These are phyloP conservation scores for Amphiprion ocellaris DNA, from an alignment of 2,113 vertebrate genomes.

Conservation along the genomic window DNA sequence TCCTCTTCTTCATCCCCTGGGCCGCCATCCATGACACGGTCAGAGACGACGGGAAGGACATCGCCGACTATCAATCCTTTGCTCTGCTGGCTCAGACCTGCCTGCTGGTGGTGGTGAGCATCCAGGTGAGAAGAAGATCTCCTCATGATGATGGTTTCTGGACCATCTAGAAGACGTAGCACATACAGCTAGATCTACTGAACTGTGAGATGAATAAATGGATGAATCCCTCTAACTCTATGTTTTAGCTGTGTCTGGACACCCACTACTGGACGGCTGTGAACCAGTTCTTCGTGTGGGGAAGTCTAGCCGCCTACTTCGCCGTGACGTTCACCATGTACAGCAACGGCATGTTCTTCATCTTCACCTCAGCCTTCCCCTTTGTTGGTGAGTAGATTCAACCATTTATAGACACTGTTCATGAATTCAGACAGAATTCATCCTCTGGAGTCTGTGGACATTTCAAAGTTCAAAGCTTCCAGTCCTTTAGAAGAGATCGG, in stretches of 20 bases:
- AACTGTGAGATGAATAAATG: too few relatives aligned
- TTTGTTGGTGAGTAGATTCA: conserved; percentile 84
- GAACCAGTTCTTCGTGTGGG: conserved; percentile 96
- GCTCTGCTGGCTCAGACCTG: conserved; percentile 92
- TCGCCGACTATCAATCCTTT: conserved; percentile 95
- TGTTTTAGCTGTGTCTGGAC: conserved; percentile 90
- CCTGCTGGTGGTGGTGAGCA: conserved; percentile 89
- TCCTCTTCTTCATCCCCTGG: conserved; percentile 95
- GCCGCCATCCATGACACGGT: conserved; percentile 88
- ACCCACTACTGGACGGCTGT: conserved; percentile 94
- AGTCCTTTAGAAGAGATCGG: too few relatives aligned
- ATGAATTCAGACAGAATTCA: too few relatives aligned
- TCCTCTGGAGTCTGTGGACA: too few relatives aligned
- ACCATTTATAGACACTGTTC: neutral
- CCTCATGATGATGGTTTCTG: too few relatives aligned
- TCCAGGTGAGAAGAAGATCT: conserved; percentile 84
- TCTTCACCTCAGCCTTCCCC: conserved; percentile 90
- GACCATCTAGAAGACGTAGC: too few relatives aligned
- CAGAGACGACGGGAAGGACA: conserved; percentile 90
- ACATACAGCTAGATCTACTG: too few relatives aligned
- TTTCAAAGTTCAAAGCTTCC: too few relatives aligned
- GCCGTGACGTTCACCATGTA: conserved; percentile 92
- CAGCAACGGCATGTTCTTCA: conserved; percentile 92
- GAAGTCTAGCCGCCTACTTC: conserved; percentile 94
- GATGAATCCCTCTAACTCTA: neutral